Base-by-base conservation (phyloP, 1,140 invertebrate genomes). In the Panagrolaimus sp. region DNA sequence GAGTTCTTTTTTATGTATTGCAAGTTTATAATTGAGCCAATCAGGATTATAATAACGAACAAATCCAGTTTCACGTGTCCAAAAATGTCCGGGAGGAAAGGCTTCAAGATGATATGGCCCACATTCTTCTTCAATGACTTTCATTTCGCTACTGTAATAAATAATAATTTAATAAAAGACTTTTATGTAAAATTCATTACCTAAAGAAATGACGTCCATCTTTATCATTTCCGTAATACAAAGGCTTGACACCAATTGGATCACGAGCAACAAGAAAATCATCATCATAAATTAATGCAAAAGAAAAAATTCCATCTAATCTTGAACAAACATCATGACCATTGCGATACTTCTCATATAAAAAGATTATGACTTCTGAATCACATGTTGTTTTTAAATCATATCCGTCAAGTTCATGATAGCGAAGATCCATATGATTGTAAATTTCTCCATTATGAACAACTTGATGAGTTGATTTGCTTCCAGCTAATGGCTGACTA, bases 381-480 rank as follows among this genome's bases (percentile, higher is more conserved):
- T 80, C 78, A 61, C 79, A 80, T 38, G 43, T 48, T 11, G 77
- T 79, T n/a, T 63, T 67, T 45, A 79, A 51, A 0, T 64, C 16
- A 31, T 66, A 71, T n/a, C 71, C 61, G 23, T 46, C 65, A n/a
- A 81, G 70, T 31, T 74, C 73, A 14, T 63, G 73, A 23, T 79
- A 64, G 11, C 75, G 65, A 11, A 82, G 68, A 9, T 11, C 20
- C 25, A 67, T 51, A 63, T 78, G 72, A 67, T 82, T 82, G 79
- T 82, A 82, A 63, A 82, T 82, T 48, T 82, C 80, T 51, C 80
- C 80, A 63, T 82, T 82, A 78, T 83, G 81, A 11, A 82, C 72
- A 8, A 81, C 79, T 70, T 82, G 81, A 38, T 74, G 66, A 48
- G 69, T 67, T 43, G 63, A 25, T 11, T 43, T 23, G 5, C 62